Evolutionary conservation across 2,888 invertebrate species (phyloP), one percentile per base, ranked within the genome.

Genomic region (Lithophane ornitopus): DNA sequence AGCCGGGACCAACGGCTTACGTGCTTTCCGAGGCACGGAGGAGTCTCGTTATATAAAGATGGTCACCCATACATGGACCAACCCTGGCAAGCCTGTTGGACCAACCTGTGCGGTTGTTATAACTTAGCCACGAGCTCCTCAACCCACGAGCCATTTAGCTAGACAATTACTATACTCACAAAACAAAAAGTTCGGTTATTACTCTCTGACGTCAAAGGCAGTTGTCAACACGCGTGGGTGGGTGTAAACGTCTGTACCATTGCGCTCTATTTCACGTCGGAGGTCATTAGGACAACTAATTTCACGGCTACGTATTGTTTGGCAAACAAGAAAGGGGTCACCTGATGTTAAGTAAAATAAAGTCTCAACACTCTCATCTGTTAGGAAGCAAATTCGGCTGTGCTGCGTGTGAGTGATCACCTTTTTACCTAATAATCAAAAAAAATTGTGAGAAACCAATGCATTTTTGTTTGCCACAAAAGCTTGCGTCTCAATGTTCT

Each of bases 221-320:
- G 56, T 26, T 65, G 80, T 82, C 80, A 76, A 44, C 70, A 22
- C 46, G 78, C 1, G 80, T 82, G 72, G 82, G 80, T 12, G 65
- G 61, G 44, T 39, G 61, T 28, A 12, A 41, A 70, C 14, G 49
- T 63, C 52, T 71, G 44, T 63, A 78, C 19, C 52, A 70, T 66
- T 44, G 49, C 65, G 65, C 54, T 82, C 63, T 70, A 76, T 82
- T 82, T 82, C 34, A 39, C 28, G 22, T 7, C 11, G 77, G 59
- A 80, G 80, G 80, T 70, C 70, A 82, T 22, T 54, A 49, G 81
- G 39, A n/a, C 28, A 67, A 54, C 54, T 7, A 67, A 67, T 67
- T 67, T 54, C 67, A 54, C 34, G 52, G 67, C 11, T 67, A 28
- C 19, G 44, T 44, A 9, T 65, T 46, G 26, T 65, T 65, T 65